Conservation (phyloP, 2,888 invertebrate species). For the Rhynchonema sp. region DNA sequence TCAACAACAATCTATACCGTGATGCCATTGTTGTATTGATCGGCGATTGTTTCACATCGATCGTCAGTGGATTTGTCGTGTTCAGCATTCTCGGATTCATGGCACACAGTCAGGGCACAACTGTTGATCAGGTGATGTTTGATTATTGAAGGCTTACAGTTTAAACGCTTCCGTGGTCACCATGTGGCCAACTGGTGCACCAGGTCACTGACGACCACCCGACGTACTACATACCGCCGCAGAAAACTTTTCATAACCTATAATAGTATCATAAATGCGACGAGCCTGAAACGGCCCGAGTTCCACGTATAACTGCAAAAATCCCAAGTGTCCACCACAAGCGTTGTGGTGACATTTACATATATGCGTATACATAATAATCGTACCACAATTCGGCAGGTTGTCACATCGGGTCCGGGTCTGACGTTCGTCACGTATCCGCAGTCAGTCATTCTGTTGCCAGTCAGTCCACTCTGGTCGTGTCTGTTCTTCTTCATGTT, state of each 20-base stretch:
- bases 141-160: not conserved
- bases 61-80: constrained; percentile 9
- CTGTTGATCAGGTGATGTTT: constrained; percentile 4
- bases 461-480: constrained; percentile 6
- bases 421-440: constrained; percentile 10
- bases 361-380: not conserved
- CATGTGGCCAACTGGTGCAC: not conserved
- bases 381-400: constrained; percentile 2
- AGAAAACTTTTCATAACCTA: not conserved
- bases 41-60: constrained; percentile 8
- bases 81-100: constrained; percentile 9
- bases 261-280: too few relatives aligned
- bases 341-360: too few relatives aligned
- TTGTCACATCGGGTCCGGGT: constrained; percentile 7
- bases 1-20: constrained; percentile 8
- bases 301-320: too few relatives aligned
- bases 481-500: constrained; percentile 7
- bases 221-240: not conserved
- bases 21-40: constrained; percentile 7
- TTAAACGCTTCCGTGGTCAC: not conserved
- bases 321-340: too few relatives aligned
- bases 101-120: constrained; percentile 7
- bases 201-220: not conserved
- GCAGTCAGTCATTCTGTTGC: constrained; percentile 8
- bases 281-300: too few relatives aligned